Conservation (phyloP, 2,113 vertebrate species). For the Lucifuga dentata region DNA sequence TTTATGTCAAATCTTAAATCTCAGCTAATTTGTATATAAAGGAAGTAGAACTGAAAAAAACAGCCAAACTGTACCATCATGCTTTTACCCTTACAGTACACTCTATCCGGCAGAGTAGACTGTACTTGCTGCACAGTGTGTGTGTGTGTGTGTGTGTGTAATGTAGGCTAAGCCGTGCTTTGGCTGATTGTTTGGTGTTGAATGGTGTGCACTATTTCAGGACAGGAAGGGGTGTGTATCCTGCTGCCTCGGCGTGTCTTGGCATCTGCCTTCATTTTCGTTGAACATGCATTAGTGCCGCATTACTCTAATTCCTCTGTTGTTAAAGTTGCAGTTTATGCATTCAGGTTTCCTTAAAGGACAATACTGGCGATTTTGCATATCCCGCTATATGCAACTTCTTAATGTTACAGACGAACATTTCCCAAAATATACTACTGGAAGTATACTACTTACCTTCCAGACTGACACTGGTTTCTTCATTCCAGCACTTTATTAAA, state of each 20-base stretch:
- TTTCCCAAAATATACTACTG: too few relatives aligned
- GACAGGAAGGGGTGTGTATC: constrained; percentile 29
- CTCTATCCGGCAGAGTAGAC: constrained; percentile 32
- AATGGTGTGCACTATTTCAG: constrained; percentile 41
- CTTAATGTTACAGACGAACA: too few relatives aligned
- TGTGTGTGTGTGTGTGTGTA: constrained; percentile 32
- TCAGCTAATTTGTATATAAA: constrained; percentile 30
- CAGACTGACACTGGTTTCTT: too few relatives aligned
- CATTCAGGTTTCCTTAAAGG: constrained; percentile 10
- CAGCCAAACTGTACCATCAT: constrained; percentile 24
- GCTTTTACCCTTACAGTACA: constrained; percentile 21
- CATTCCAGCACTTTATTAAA: too few relatives aligned
- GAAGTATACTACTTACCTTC: too few relatives aligned
- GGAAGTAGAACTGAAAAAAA: constrained; percentile 22
- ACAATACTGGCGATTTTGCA: too few relatives aligned
- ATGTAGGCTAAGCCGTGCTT: constrained; percentile 58
- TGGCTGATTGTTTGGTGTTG: constrained; percentile 55
- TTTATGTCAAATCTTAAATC: constrained; percentile 25
- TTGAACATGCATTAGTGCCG: constrained; percentile 10
- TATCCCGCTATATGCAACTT: too few relatives aligned
- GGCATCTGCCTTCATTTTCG: constrained; percentile 32
- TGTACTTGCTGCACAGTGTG: constrained; percentile 33
- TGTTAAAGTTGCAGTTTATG: constrained; percentile 1
- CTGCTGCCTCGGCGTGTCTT: constrained; percentile 32
- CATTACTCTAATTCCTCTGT: constrained; percentile 20